These are phyloP conservation scores for Drosophila ezoana DNA, from an alignment of 2,888 invertebrate species.

Conservation along the genomic window DNA sequence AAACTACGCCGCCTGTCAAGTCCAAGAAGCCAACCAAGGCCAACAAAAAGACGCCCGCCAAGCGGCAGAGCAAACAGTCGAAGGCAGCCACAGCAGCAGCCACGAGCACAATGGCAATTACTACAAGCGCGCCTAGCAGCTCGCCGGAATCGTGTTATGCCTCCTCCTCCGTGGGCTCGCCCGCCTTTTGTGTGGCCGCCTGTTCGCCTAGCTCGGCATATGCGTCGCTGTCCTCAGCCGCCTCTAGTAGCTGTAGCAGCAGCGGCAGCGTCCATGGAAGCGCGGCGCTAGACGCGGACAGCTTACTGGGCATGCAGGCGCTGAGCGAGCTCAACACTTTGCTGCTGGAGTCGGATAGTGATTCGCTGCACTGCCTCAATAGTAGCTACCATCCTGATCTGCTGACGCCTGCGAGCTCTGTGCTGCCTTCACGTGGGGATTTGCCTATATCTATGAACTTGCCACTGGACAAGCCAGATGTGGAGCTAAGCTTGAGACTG, in stretches of 20 bases:
- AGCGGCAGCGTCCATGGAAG: slow-evolving; percentile 41
- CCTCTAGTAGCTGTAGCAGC: slow-evolving; percentile 39
- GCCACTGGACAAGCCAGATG: slow-evolving; percentile 76
- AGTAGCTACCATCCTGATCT: slow-evolving; percentile 60
- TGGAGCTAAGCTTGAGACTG: slow-evolving; percentile 82
- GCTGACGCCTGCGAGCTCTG: slow-evolving; percentile 36
- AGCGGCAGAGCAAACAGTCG: slow-evolving; percentile 52
- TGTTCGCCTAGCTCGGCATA: slow-evolving; percentile 68
- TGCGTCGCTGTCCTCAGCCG: slow-evolving; percentile 67
- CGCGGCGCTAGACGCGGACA: slow-evolving; percentile 65
- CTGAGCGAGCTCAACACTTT: slow-evolving; percentile 80
- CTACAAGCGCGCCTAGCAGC: slow-evolving; percentile 26
- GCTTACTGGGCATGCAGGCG: slow-evolving; percentile 55
- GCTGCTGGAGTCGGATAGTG: slow-evolving; percentile 87
- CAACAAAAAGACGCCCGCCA: slow-evolving; percentile 52
- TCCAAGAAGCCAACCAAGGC: slow-evolving; percentile 43
- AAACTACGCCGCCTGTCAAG: slow-evolving; percentile 30
- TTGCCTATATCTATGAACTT: slow-evolving; percentile 58
- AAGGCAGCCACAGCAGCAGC: slow-evolving; percentile 24
- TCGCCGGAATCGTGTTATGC: slow-evolving; percentile 71
- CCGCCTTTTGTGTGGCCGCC: slow-evolving; percentile 62
- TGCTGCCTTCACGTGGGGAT: slow-evolving; percentile 56
- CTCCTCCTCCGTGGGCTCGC: slow-evolving; percentile 67
- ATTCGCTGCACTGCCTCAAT: slow-evolving; percentile 85
- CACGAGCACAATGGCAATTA: slow-evolving; percentile 14